A percentile compares a stretch with the other conserved stretches of the same genome.
phyloP scores from a whole-genome alignment of 2,113 vertebrate genomes.

The Stegostoma tigrinum region DNA sequence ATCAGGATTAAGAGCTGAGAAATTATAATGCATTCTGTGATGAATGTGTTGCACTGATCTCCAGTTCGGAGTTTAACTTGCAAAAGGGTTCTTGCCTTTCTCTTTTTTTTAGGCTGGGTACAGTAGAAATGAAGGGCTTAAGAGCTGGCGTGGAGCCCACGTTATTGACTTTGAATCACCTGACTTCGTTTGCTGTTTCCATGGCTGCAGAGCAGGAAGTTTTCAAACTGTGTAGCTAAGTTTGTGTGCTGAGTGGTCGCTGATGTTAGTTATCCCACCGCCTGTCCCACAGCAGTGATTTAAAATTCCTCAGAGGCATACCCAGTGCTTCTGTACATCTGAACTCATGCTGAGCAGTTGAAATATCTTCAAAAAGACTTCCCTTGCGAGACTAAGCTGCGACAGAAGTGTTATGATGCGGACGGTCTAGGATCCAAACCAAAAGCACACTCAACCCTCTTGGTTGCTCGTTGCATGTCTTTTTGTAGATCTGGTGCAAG shows the following conservation, averaged over 20 bases:
- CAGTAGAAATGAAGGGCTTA: background rate
- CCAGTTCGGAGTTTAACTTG: too few species aligned
- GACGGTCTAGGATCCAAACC: background rate
- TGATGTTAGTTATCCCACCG: background rate
- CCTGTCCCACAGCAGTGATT: background rate
- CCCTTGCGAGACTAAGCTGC: background rate
- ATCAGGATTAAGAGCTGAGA: background rate
- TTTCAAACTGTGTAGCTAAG: background rate
- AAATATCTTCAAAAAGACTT: background rate
- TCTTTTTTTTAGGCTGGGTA: background rate
- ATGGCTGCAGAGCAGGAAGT: constrained; percentile 26
- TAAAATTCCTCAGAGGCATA: background rate
- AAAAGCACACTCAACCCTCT: background rate
- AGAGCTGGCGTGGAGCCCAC: background rate
- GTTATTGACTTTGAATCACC: constrained; percentile 4
- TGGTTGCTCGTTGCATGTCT: background rate
- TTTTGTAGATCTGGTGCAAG: background rate
- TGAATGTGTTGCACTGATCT: background rate
- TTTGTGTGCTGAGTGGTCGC: background rate
- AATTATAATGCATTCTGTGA: background rate
- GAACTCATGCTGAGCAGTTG: background rate
- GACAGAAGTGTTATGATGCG: background rate
- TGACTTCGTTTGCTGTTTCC: constrained; percentile 17
- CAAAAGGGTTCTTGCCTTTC: background rate
- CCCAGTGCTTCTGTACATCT: background rate